Conservation (phyloP, 2,113 vertebrate genomes). For the Oreotrochilus melanogaster region DNA sequence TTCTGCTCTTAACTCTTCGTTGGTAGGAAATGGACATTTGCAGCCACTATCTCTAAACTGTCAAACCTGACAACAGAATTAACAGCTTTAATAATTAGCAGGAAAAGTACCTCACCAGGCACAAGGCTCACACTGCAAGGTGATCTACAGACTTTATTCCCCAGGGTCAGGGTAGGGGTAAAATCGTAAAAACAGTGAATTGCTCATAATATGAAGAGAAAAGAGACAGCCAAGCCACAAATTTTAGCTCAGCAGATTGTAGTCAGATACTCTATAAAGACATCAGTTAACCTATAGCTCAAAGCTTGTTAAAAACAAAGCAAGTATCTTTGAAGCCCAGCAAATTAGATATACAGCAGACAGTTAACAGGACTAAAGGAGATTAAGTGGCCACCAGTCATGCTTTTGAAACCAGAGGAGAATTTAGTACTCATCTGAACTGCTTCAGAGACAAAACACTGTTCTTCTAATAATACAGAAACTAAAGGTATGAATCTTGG, state of each 20-base stretch:
- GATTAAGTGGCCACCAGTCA: not conserved
- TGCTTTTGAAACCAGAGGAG: not conserved
- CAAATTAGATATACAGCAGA: slow-evolving; percentile 23
- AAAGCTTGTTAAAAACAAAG: slow-evolving; percentile 29
- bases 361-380: not conserved
- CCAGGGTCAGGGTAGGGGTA: not conserved
- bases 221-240: slow-evolving; percentile 1
- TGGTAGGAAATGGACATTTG: not conserved
- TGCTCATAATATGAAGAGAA: not conserved
- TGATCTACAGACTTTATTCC: not conserved
- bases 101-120: not conserved
- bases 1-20: not conserved
- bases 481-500: not conserved
- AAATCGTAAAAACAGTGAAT: slow-evolving; percentile 46
- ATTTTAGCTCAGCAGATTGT: not conserved
- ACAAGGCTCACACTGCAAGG: not conserved
- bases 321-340: not conserved
- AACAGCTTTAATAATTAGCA: slow-evolving; percentile 47
- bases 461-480: not conserved
- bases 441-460: not conserved
- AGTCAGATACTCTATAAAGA: slow-evolving; percentile 5
- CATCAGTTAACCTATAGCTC: not conserved
- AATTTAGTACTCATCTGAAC: not conserved
- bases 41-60: not conserved
- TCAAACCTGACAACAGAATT: slow-evolving; percentile 42